phyloP scores from a whole-genome alignment of 2,888 invertebrate species.

The Augiades crinisus region DNA sequence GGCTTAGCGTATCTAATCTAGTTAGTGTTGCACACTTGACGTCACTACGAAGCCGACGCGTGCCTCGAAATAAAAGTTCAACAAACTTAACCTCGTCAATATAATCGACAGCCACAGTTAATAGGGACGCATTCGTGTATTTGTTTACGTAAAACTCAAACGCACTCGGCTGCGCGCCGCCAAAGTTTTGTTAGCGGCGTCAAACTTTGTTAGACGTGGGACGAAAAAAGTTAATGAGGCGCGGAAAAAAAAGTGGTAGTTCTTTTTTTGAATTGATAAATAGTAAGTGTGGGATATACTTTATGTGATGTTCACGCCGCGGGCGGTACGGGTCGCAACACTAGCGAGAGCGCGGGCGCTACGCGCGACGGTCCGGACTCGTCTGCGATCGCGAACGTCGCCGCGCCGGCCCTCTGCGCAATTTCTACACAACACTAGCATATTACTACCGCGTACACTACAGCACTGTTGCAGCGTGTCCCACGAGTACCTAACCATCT shows the following conservation, averaged over 20 bases:
- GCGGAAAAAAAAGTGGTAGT: not conserved
- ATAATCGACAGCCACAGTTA: constrained; percentile 38
- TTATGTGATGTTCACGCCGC: constrained; percentile 28
- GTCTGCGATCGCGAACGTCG: constrained; percentile 44
- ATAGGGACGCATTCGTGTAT: constrained; percentile 32
- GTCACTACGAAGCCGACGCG: constrained; percentile 63
- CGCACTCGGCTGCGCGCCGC: constrained; percentile 29
- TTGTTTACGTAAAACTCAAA: constrained; percentile 35
- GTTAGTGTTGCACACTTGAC: constrained; percentile 65
- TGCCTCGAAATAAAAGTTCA: constrained; percentile 68
- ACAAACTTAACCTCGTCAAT: constrained; percentile 58
- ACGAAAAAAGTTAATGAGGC: constrained; percentile 1
- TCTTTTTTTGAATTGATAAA: not conserved
- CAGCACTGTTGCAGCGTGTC: constrained; percentile 39
- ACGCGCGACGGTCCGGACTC: constrained; percentile 56
- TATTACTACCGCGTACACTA: constrained; percentile 28
- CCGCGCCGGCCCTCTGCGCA: constrained; percentile 68
- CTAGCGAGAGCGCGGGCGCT: constrained; percentile 49
- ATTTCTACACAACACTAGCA: constrained; percentile 44
- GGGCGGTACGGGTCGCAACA: constrained; percentile 36
- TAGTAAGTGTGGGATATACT: constrained; percentile 29
- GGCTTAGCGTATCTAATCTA: constrained; percentile 70
- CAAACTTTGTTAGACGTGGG: constrained; percentile 26
- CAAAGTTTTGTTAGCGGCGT: constrained; percentile 12
- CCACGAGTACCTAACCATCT: constrained; percentile 18